A percentile compares a stretch with the other conserved stretches of the same genome.
Evolutionary conservation across 2,797 vertebrate species (phyloP).

Genomic region (Tenualosa thibaudeaui): DNA sequence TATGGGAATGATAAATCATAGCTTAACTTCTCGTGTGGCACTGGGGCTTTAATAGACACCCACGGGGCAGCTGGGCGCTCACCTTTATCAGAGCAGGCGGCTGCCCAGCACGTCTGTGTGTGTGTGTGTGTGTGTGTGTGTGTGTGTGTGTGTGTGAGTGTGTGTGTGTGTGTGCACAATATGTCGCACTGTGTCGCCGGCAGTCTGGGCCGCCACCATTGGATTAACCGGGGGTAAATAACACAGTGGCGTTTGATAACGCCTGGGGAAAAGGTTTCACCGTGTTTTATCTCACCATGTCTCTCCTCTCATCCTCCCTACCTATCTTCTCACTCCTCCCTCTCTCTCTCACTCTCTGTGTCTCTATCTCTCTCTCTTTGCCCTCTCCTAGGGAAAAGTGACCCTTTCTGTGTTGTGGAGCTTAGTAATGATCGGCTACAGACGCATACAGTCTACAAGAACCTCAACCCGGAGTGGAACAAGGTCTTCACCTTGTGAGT

Average conservation of each 20-base stretch:
- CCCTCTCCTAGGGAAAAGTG: conserved; percentile 87
- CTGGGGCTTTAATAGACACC: conserved; percentile 49
- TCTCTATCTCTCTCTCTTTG: neutral
- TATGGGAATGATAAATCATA: conserved; percentile 57
- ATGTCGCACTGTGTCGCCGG: neutral
- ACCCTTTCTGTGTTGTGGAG: conserved; percentile 97
- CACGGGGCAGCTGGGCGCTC: conserved; percentile 34
- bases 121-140: no score
- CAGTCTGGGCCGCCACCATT: neutral
- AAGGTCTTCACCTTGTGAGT: conserved; percentile 97
- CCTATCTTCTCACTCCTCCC: neutral
- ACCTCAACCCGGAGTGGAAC: conserved; percentile 97
- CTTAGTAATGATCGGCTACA: conserved; percentile 94
- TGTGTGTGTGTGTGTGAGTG: conserved; percentile 38
- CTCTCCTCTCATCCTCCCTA: neutral
- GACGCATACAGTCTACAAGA: conserved; percentile 97
- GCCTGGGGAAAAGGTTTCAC: neutral
- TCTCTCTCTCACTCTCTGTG: neutral
- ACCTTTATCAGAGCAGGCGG: conserved; percentile 48
- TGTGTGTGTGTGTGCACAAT: conserved; percentile 28
- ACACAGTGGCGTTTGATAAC: neutral
- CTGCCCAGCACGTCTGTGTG: no score
- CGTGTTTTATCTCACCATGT: neutral
- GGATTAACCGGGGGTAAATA: neutral
- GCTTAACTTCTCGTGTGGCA: conserved; percentile 37